These are phyloP conservation scores for Acipenser transmontanus DNA, from an alignment of 2,797 vertebrate genomes.

Conservation along the genomic window DNA sequence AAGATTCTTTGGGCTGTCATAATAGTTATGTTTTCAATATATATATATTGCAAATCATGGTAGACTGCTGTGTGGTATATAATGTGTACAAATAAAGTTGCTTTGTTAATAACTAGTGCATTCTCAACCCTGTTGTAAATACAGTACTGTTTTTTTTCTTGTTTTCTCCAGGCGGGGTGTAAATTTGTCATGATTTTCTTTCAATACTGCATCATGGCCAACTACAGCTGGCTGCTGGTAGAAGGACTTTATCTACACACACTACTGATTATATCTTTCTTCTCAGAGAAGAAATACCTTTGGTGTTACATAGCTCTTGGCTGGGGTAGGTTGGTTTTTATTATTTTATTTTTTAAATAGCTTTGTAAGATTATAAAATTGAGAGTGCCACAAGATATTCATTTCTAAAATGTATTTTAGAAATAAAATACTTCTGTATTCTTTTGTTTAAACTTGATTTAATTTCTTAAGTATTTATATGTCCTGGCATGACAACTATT, in stretches of 20 bases:
- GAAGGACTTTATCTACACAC: slow-evolving; percentile 92
- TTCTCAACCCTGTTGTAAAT: neutral
- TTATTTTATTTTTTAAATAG: neutral
- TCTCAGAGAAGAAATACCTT: slow-evolving; percentile 78
- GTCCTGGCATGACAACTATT: neutral
- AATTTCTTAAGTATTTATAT: slow-evolving; percentile 17
- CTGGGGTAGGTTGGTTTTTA: slow-evolving; percentile 71
- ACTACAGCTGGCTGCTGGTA: slow-evolving; percentile 89
- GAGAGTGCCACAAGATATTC: neutral
- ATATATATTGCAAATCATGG: too few relatives aligned
- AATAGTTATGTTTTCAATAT: too few relatives aligned
- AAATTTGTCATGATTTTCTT: slow-evolving; percentile 80
- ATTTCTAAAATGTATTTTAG: neutral
- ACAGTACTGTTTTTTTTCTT: slow-evolving; percentile 12
- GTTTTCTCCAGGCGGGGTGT: slow-evolving; percentile 68
- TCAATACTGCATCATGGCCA: slow-evolving; percentile 89
- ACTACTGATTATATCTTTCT: slow-evolving; percentile 79
- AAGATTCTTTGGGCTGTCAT: too few relatives aligned
- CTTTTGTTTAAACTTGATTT: neutral
- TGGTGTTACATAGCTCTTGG: slow-evolving; percentile 76
- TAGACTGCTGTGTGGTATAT: too few relatives aligned
- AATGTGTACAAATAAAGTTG: too few relatives aligned
- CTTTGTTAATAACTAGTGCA: neutral
- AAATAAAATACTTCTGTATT: too few relatives aligned
- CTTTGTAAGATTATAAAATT: neutral